A percentile compares a stretch with the other conserved stretches of the same genome.
Conservation (phyloP, 2,797 vertebrate genomes). For the Anabas testudineus region DNA sequence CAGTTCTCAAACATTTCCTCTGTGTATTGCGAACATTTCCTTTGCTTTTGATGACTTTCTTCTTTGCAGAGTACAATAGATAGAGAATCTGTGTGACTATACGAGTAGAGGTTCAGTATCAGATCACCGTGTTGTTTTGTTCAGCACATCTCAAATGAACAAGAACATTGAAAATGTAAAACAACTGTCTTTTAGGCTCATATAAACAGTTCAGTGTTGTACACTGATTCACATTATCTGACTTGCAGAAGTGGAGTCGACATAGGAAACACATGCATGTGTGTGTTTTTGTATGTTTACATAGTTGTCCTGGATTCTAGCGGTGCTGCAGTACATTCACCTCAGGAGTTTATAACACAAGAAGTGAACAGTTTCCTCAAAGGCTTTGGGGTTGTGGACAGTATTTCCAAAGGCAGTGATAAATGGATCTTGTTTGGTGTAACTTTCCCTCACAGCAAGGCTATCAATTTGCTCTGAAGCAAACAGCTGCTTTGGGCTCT, state of each 20-base stretch:
- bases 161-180: constrained; percentile 12
- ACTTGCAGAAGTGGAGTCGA: constrained; percentile 18
- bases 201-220: neutral
- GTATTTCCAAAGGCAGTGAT: constrained; percentile 62
- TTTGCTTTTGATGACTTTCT: neutral
- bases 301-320: constrained; percentile 36
- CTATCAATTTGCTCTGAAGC: constrained; percentile 58
- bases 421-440: constrained; percentile 61
- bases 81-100: neutral
- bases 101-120: neutral
- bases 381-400: constrained; percentile 29
- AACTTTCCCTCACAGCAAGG: constrained; percentile 56
- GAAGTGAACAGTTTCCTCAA: constrained; percentile 41
- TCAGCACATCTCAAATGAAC: constrained; percentile 1
- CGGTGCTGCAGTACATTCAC: constrained; percentile 32
- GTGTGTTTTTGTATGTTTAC: constrained; percentile 47
- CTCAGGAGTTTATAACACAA: constrained; percentile 45
- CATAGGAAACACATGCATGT: constrained; percentile 4
- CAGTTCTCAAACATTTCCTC: neutral
- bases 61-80: neutral
- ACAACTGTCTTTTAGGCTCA: neutral
- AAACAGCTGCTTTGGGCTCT: constrained; percentile 56
- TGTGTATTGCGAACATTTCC: neutral
- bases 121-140: no score
- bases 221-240: constrained; percentile 17